A percentile compares a stretch with the other conserved stretches of the same genome.
Conservation (phyloP, 2,797 vertebrate genomes). For the Calcarius lapponicus region DNA sequence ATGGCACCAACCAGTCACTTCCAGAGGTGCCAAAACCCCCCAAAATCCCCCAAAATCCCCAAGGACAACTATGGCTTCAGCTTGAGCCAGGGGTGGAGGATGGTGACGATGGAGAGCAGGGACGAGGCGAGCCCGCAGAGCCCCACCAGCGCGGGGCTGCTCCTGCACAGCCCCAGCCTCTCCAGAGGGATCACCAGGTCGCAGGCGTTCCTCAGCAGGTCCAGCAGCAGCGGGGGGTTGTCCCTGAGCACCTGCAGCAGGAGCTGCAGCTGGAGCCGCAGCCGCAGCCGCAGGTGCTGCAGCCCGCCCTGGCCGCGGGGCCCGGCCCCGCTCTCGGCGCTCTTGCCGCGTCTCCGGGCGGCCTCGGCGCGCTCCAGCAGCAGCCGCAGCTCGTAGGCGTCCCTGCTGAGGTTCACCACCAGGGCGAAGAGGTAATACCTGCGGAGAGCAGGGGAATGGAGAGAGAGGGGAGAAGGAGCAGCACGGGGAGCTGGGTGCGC, state of each 20-base stretch:
- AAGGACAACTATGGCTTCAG: not conserved
- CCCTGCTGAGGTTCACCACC: conserved; percentile 88
- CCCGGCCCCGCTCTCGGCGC: not conserved
- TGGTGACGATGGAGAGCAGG: not conserved
- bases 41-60: not conserved
- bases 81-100: conserved; percentile 3
- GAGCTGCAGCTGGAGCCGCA: conserved; percentile 76
- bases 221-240: conserved; percentile 90
- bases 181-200: conserved; percentile 88
- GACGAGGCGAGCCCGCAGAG: conserved; percentile 85
- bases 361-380: conserved; percentile 82
- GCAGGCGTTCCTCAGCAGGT: conserved; percentile 85
- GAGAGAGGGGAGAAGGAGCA: too few relatives aligned
- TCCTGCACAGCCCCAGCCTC: conserved; percentile 82
- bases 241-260: conserved; percentile 76
- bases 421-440: conserved; percentile 86
- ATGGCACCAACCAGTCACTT: not conserved
- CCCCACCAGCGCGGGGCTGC: conserved; percentile 77
- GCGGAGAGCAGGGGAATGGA: too few relatives aligned
- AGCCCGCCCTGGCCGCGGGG: not conserved
- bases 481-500: too few relatives aligned
- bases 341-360: not conserved
- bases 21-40: not conserved
- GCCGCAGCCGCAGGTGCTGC: conserved; percentile 5
- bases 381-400: conserved; percentile 86